These are phyloP conservation scores for Anarsia innoxiella DNA, from an alignment of 2,888 invertebrate genomes.

Conservation along the genomic window DNA sequence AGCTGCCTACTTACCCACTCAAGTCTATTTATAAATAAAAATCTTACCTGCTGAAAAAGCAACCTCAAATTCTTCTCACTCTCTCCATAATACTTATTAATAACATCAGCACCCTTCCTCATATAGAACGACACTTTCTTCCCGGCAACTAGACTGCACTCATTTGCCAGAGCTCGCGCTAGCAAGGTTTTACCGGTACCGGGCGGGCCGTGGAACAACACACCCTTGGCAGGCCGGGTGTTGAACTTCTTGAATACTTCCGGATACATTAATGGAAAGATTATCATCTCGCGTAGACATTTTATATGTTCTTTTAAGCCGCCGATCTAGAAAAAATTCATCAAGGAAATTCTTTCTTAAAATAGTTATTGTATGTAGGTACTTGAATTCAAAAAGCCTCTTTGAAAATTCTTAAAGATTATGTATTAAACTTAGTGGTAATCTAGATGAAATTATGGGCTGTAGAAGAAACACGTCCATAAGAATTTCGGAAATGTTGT, in stretches of 20 bases:
- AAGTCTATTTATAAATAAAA: neutral
- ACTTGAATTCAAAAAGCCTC: no score
- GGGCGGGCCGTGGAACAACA: constrained; percentile 93
- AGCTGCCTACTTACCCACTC: no score
- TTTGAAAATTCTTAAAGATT: no score
- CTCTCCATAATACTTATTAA: constrained; percentile 96
- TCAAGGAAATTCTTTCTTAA: no score
- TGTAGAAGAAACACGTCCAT: no score
- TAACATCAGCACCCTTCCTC: constrained; percentile 93
- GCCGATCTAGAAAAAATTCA: constrained; percentile 72
- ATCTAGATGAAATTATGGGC: no score
- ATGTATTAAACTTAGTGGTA: no score
- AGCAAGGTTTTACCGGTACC: constrained; percentile 94
- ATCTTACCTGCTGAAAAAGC: constrained; percentile 87
- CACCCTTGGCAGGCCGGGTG: constrained; percentile 90
- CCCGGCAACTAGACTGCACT: constrained; percentile 82
- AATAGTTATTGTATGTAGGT: no score
- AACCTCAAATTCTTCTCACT: constrained; percentile 91
- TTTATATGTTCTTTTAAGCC: constrained; percentile 89
- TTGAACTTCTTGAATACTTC: constrained; percentile 90
- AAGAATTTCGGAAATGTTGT: no score
- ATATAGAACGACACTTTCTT: constrained; percentile 91
- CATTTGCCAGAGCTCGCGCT: constrained; percentile 91
- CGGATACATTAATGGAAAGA: constrained; percentile 92
- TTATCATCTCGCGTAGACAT: constrained; percentile 92